Evolutionary conservation across 1,140 invertebrate genomes (phyloP).

Genomic region (Pogonomyrmex californicus): DNA sequence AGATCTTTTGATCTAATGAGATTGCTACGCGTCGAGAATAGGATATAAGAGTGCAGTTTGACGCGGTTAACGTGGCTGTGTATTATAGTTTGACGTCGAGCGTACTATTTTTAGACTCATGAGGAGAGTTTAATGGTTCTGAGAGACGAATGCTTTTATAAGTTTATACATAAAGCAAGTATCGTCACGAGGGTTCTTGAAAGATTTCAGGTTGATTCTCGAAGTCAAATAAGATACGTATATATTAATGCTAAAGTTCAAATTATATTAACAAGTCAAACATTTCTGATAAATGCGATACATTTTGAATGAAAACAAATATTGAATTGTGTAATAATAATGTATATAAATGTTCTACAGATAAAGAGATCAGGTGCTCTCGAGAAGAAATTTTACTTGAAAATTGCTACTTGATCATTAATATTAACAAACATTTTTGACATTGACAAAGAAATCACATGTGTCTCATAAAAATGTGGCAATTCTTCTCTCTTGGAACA

Average conservation of each 20-base stretch:
- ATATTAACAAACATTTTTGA: background rate
- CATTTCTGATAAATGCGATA: background rate
- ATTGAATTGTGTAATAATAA: conserved; percentile 20
- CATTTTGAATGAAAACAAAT: background rate
- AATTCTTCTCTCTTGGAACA: background rate
- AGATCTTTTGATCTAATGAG: background rate
- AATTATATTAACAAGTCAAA: conserved; percentile 31
- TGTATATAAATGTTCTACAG: background rate
- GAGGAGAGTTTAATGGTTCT: conserved; percentile 35
- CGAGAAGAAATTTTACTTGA: background rate
- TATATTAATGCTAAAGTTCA: conserved; percentile 14
- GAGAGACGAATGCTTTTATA: conserved; percentile 18
- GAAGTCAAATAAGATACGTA: background rate
- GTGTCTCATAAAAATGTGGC: background rate
- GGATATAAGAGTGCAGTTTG: conserved; percentile 9
- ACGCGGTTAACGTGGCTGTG: conserved; percentile 51
- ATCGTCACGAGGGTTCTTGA: background rate
- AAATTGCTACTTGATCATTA: conserved; percentile 15
- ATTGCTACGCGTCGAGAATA: background rate
- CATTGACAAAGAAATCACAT: background rate
- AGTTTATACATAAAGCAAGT: background rate
- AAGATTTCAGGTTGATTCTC: background rate
- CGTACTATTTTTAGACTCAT: conserved; percentile 51
- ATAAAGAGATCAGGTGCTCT: background rate
- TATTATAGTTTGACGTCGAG: conserved; percentile 46